These are phyloP conservation scores for Cyphomyrmex costatus DNA, from an alignment of 1,140 invertebrate species.

Conservation along the genomic window DNA sequence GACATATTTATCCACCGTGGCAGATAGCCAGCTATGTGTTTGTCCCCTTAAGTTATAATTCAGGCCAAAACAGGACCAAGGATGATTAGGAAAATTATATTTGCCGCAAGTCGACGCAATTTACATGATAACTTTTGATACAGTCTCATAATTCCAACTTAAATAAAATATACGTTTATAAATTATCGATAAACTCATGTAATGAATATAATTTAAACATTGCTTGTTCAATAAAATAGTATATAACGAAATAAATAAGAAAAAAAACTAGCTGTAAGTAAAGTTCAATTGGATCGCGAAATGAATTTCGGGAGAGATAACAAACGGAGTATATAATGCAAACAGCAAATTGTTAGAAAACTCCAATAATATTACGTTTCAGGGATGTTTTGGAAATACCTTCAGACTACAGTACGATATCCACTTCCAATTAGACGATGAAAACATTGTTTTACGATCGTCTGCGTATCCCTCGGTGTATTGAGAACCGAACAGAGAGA, in stretches of 20 bases:
- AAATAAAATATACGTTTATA: constrained; percentile 7
- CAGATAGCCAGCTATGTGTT: constrained; percentile 32
- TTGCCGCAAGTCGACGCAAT: neutral
- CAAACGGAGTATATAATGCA: constrained; percentile 1
- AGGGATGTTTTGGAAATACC: constrained; percentile 41
- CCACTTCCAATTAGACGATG: constrained; percentile 50
- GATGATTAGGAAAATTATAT: constrained; percentile 17
- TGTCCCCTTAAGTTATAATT: constrained; percentile 27
- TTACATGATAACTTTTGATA: neutral
- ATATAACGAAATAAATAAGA: neutral
- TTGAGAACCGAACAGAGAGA: neutral
- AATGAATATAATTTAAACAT: neutral
- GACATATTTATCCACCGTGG: constrained; percentile 33
- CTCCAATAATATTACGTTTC: constrained; percentile 28
- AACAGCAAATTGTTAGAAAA: constrained; percentile 43
- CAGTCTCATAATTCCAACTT: neutral
- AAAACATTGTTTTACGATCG: constrained; percentile 46
- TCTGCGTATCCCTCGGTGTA: constrained; percentile 11
- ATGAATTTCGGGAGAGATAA: constrained; percentile 20
- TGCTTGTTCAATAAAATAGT: neutral
- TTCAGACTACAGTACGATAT: constrained; percentile 18
- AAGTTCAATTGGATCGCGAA: neutral
- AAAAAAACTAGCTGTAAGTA: neutral
- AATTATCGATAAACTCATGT: constrained; percentile 1
- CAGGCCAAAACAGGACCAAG: neutral